Evolutionary conservation across 2,888 invertebrate genomes (phyloP), one percentile per base, ranked within the genome.

Genomic region (Maniola hyperantus): DNA sequence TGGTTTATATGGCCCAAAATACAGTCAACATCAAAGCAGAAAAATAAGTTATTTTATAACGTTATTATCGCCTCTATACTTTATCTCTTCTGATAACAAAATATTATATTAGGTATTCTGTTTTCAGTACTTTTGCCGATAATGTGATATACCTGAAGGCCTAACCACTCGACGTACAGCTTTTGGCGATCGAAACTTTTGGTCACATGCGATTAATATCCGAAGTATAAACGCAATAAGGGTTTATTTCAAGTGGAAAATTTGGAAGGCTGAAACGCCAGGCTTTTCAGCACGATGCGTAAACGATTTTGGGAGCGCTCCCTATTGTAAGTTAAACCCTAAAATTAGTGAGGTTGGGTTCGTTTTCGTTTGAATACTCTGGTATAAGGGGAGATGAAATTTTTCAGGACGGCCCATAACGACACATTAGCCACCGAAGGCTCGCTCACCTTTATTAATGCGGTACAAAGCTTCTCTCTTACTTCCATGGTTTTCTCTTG

Each of bases 361-460:
- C 74, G 67, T 76, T 74, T 82, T 83, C 10, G 71, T 39, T 70
- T 79, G 78, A 58, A 53, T 57, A 59, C 50, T 48, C 42, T 57
- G 72, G 69, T 73, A 77, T 77, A 77, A 77, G 79, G 81, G 83
- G 82, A 77, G 80, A 83, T 83, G 81, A 87, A 87, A 86, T 89
- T 89, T 89, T 89, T 88, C 86, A 85, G 89, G 83, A 83, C 80
- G 83, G 85, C 82, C 82, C 85, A 85, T 91, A 89, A 91, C 87
- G 85, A 83, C 86, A 89, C 89, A 91, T 91, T 91, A 90, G 86
- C 81, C 80, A 84, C 84, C 85, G 85, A 81, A 83, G 83, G 81
- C 83, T 82, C 85, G 83, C 85, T 89, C 66, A 89, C 89, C 88
- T 90, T 88, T 89, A 89, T 88, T 88, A 89, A 89, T 89, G 87